phyloP scores from a whole-genome alignment of 2,797 vertebrate species.

The Centropyge bicolor region DNA sequence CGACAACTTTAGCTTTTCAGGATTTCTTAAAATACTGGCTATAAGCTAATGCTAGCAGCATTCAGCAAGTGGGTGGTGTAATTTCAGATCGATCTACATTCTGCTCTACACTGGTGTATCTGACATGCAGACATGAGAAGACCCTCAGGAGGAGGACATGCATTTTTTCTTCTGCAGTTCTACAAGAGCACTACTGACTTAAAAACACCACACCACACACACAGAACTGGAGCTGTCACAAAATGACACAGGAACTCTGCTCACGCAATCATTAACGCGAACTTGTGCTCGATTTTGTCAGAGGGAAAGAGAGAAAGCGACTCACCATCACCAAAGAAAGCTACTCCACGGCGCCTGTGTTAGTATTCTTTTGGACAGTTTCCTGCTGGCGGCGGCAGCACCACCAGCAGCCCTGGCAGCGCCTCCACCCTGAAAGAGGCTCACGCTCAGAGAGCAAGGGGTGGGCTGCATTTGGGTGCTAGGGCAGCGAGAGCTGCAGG shows the following conservation, averaged over 20 bases:
- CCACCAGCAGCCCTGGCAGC: constrained; percentile 67
- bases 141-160: background rate
- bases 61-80: constrained; percentile 11
- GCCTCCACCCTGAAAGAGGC: constrained; percentile 77
- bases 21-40: constrained; percentile 5
- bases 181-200: constrained; percentile 7
- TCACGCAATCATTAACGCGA: background rate
- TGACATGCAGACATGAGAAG: constrained; percentile 10
- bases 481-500: constrained; percentile 64
- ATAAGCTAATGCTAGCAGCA: constrained; percentile 21
- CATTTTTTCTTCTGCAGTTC: constrained; percentile 3
- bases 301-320: constrained; percentile 44
- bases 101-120: background rate
- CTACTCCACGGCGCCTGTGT: constrained; percentile 68
- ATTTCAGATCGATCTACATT: constrained; percentile 2
- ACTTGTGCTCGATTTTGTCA: background rate
- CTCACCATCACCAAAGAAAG: constrained; percentile 86
- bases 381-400: constrained; percentile 67
- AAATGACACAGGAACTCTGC: constrained; percentile 30
- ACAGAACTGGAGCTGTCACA: constrained; percentile 19
- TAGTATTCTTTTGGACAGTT: constrained; percentile 71
- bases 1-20: constrained; percentile 21
- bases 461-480: constrained; percentile 74
- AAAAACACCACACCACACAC: constrained; percentile 10
- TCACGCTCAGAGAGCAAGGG: constrained; percentile 72